These are phyloP conservation scores for Musca domestica DNA, from an alignment of 1,140 invertebrate species.

Conservation along the genomic window DNA sequence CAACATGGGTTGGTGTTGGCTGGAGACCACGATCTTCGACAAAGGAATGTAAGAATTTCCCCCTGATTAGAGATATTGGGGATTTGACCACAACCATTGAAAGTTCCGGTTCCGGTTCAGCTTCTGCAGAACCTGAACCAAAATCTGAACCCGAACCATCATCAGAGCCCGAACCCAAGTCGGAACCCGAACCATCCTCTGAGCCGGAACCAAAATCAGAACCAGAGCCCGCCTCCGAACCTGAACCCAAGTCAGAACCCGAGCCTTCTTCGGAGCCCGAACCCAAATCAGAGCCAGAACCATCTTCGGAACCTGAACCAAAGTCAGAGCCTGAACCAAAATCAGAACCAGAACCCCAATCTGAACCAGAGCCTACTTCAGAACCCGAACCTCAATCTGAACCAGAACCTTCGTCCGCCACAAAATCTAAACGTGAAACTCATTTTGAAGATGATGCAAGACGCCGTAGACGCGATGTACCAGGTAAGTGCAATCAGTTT, in stretches of 20 bases:
- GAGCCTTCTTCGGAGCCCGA: constrained; percentile 48
- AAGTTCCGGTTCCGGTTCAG: constrained; percentile 41
- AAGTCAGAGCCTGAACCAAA: constrained; percentile 41
- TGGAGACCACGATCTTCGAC: constrained; percentile 75
- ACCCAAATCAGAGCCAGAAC: constrained; percentile 45
- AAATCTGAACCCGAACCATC: constrained; percentile 45
- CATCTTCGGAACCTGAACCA: constrained; percentile 42
- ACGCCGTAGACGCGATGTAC: constrained; percentile 46
- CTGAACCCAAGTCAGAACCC: constrained; percentile 48
- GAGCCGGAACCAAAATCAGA: constrained; percentile 40
- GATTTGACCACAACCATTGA: constrained; percentile 41
- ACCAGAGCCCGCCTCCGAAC: constrained; percentile 50
- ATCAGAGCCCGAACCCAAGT: constrained; percentile 47
- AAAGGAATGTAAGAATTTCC: constrained; percentile 74
- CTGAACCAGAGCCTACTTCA: constrained; percentile 46
- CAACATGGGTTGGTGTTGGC: constrained; percentile 81
- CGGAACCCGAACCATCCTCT: constrained; percentile 44
- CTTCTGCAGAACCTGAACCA: constrained; percentile 34
- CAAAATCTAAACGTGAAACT: constrained; percentile 57
- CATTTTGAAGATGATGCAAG: constrained; percentile 55
- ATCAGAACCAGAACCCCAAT: constrained; percentile 37
- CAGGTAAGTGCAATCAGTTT: constrained; percentile 34
- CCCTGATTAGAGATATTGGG: constrained; percentile 60
- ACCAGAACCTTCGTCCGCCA: constrained; percentile 32
- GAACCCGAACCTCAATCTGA: constrained; percentile 50